Percentiles rank a stretch among this genome's conserved stretches.
Evolutionary conservation across 2,113 vertebrate species (phyloP).

Genomic region (Piaya cayana): DNA sequence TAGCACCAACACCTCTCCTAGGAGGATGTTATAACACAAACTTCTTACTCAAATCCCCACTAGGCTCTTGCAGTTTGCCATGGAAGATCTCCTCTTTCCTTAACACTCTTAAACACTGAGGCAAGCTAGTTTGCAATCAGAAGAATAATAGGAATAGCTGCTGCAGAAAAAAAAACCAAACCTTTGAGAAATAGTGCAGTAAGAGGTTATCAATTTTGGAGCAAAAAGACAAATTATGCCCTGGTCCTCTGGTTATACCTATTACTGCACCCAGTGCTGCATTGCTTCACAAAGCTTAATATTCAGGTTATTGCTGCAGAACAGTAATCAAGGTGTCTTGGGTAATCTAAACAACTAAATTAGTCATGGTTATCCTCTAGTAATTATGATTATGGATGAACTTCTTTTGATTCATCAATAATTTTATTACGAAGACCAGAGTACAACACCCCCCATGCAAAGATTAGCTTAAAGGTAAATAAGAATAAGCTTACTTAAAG

Average conservation of each 20-base stretch:
- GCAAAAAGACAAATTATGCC: not conserved
- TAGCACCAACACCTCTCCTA: not conserved
- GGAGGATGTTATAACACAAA: not conserved
- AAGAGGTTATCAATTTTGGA: conserved; percentile 25
- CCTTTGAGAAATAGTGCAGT: conserved; percentile 21
- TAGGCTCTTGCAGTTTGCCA: not conserved
- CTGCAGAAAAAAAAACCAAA: conserved; percentile 6
- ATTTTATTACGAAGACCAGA: not conserved
- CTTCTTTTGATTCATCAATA: not conserved
- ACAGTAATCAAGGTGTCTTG: not conserved
- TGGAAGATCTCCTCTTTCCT: not conserved
- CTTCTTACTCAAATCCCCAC: not conserved
- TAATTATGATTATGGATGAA: not conserved
- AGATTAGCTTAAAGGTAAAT: not conserved
- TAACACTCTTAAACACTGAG: not conserved
- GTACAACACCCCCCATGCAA: not conserved
- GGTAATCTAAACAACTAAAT: conserved; percentile 18
- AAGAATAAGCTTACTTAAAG: not conserved
- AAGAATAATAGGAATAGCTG: not conserved
- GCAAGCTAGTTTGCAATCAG: not conserved
- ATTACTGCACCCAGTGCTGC: not conserved
- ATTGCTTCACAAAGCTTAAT: not conserved
- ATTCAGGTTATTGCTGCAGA: not conserved
- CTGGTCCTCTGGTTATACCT: not conserved
- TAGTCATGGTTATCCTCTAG: not conserved